phyloP scores from a whole-genome alignment of 2,113 vertebrate species.

The Ranitomeya variabilis region DNA sequence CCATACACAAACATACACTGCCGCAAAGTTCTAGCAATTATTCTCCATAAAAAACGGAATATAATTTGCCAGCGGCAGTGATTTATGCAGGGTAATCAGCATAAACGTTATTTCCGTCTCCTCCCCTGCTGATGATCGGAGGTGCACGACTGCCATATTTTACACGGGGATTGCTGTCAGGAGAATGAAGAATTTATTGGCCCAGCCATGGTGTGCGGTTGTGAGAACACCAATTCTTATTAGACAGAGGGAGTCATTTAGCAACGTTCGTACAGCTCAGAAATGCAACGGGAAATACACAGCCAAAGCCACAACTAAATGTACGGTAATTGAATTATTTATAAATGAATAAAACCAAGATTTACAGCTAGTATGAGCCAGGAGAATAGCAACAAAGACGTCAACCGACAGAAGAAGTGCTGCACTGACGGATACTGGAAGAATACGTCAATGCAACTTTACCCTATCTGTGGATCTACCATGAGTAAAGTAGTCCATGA shows the following conservation, averaged over 20 bases:
- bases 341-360: conserved; percentile 44
- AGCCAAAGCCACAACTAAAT: conserved; percentile 35
- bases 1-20: neutral
- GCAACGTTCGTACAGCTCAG: conserved; percentile 25
- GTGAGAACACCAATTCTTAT: conserved; percentile 43
- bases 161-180: conserved; percentile 51
- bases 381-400: neutral
- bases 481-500: no score
- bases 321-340: conserved; percentile 51
- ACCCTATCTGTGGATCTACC: neutral
- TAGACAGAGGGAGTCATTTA: conserved; percentile 47
- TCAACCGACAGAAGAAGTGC: conserved; percentile 4
- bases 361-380: conserved; percentile 3
- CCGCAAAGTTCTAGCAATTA: conserved; percentile 23
- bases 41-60: conserved; percentile 2
- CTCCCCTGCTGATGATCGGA: conserved; percentile 8
- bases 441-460: neutral
- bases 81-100: conserved; percentile 56
- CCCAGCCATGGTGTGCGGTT: conserved; percentile 36
- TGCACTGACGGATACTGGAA: neutral
- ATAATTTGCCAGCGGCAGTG: conserved; percentile 51
- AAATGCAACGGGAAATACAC: conserved; percentile 26
- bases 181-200: conserved; percentile 19
- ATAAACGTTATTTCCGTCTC: conserved; percentile 20
- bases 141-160: conserved; percentile 27